These are phyloP conservation scores for Ciconia nigra DNA, from an alignment of 2,797 vertebrate genomes.

Conservation along the genomic window DNA sequence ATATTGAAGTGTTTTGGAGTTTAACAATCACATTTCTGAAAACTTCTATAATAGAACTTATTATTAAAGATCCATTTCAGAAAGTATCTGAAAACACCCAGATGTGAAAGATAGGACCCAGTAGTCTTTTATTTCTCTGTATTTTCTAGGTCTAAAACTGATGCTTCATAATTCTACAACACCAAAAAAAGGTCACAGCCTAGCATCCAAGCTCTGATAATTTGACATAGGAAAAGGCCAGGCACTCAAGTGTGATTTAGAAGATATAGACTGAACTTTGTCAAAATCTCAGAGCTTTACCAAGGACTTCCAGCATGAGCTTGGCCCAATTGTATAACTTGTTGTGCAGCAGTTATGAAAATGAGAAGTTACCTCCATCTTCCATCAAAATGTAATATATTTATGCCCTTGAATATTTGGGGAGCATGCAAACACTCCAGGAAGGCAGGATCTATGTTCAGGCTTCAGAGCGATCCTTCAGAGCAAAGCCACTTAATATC, in stretches of 20 bases:
- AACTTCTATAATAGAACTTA: not conserved
- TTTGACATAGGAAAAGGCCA: not conserved
- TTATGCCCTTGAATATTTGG: not conserved
- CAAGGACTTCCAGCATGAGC: not conserved
- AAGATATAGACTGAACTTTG: constrained; percentile 10
- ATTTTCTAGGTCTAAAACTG: not conserved
- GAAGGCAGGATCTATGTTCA: not conserved
- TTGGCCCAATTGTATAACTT: not conserved
- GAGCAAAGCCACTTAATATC: not conserved
- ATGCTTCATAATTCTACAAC: not conserved
- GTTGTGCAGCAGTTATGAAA: not conserved
- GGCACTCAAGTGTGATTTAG: not conserved
- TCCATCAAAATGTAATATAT: not conserved
- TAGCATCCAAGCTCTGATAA: not conserved
- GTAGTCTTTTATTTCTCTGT: not conserved
- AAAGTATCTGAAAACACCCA: not conserved
- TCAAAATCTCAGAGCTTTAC: not conserved
- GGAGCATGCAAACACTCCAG: not conserved
- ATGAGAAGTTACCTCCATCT: not conserved
- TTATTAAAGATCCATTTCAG: not conserved
- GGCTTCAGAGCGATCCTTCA: not conserved
- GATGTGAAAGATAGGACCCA: not conserved
- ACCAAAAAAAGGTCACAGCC: not conserved
- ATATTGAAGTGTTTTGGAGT: not conserved
- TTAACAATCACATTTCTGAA: not conserved